Percentiles rank a stretch among this genome's conserved stretches.
phyloP scores from a whole-genome alignment of 2,113 vertebrate species.

The Notechis scutatus region DNA sequence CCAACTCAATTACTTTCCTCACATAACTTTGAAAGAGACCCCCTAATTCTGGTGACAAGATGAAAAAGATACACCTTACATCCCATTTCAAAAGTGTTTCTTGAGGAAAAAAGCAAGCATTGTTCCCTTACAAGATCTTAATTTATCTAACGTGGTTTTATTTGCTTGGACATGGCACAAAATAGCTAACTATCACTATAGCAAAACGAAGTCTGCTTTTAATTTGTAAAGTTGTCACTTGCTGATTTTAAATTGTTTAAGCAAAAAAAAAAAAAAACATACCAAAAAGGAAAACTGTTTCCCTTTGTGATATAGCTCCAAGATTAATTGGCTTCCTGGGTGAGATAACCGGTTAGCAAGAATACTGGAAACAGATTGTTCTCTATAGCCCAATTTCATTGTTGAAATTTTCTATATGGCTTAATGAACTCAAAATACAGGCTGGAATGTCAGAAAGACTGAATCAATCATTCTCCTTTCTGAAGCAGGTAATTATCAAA shows the following conservation, averaged over 20 bases:
- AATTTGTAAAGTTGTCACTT: fast-evolving
- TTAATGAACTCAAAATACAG: background rate
- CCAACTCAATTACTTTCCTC: background rate
- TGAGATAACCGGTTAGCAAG: background rate
- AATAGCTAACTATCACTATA: background rate
- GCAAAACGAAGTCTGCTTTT: background rate
- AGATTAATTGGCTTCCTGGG: background rate
- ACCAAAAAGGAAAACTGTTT: background rate
- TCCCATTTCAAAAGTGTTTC: background rate
- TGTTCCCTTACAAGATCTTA: background rate
- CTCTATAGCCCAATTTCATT: background rate
- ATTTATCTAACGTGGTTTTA: background rate
- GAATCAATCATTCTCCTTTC: slow-evolving; percentile 14
- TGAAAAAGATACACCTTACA: background rate
- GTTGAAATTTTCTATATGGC: background rate
- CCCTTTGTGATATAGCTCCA: background rate
- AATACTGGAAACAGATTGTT: background rate
- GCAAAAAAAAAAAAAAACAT: background rate
- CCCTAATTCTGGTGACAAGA: background rate
- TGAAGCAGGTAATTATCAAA: slow-evolving; percentile 3
- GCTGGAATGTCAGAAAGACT: fast-evolving
- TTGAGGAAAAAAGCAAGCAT: background rate
- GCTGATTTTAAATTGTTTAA: background rate
- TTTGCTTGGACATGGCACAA: background rate
- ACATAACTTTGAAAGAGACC: background rate